A percentile compares a stretch with the other conserved stretches of the same genome.
Evolutionary conservation across 2,797 vertebrate species (phyloP).

Genomic region (Phoxinus dragarum): DNA sequence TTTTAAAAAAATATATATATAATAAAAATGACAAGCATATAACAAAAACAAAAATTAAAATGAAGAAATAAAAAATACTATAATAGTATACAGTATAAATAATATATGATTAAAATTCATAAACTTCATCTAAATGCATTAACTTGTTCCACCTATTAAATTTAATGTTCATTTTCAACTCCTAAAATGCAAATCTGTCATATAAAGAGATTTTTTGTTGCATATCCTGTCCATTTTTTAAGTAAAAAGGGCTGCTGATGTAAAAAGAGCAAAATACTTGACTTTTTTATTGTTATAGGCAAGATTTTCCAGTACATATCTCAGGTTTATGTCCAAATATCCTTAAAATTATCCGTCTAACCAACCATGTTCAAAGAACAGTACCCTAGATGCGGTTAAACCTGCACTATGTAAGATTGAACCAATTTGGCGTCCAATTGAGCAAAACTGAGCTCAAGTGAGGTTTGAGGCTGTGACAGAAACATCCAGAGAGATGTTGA

Average conservation of each 20-base stretch:
- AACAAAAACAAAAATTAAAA: no score
- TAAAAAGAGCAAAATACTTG: not conserved
- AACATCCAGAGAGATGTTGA: not conserved
- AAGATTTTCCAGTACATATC: not conserved
- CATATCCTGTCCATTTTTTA: no score
- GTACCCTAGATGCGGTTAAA: not conserved
- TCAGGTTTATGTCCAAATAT: not conserved
- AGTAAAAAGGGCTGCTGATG: not conserved
- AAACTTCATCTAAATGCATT: no score
- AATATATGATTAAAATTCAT: no score
- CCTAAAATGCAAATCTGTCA: not conserved
- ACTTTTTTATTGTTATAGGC: not conserved
- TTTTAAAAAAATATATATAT: no score
- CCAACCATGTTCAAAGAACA: slow-evolving; percentile 12
- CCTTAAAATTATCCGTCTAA: not conserved
- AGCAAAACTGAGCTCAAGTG: not conserved
- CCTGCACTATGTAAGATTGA: slow-evolving; percentile 35
- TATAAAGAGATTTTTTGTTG: not conserved
- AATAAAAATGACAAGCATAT: not conserved
- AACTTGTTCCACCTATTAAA: not conserved
- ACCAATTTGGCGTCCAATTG: not conserved
- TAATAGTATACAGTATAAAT: no score
- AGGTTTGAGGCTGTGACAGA: not conserved
- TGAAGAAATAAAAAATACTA: no score
- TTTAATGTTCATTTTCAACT: not conserved